Evolutionary conservation across 1,140 invertebrate genomes (phyloP), one percentile per base, ranked within the genome.

Genomic region (Trichonephila clavata): DNA sequence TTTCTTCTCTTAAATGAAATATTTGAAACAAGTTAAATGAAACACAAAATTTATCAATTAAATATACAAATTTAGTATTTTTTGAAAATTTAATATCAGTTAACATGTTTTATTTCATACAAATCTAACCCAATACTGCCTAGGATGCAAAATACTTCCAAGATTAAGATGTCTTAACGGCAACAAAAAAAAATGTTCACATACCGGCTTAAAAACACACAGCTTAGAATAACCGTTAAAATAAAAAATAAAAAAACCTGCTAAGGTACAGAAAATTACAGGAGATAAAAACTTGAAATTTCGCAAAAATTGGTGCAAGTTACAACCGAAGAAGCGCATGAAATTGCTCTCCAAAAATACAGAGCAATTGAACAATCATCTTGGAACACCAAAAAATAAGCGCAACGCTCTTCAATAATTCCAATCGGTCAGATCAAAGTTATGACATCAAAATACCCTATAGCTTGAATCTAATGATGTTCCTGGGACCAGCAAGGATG

Each of bases 341-440:
- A 77, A 77, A 77, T 77, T 77, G 71, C 71, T 32, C 13, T 18
- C 7, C 10, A 50, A 50, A 50, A 50, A 50, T 50, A 50, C 43
- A 24, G 57, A 24, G 83, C 83, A 24, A 87, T 87, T 63, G 86
- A 65, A 61, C 27, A 87, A 87, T 83, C 81, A 83, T 57, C 43
- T 57, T 13, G n/a, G 60, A 87, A 27, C 83, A 57, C 7, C 50
- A 59, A 59, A 84, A 84, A 84, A 57, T 16, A 60, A 80, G 27
- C n/a, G 18, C 14, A 39, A 21, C 39, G 43, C 81, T 57, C 50
- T 43, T 43, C 20, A n/a, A 27, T 20, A 10, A 6, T 16, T 84
- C 43, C 60, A 65, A 92, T 92, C 90, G 90, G 90, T 92, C 80
- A 84, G 39, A 92, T 92, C 81, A 50, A 80, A 61, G 57, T 81